These are phyloP conservation scores for Ceyx margarethae DNA, from an alignment of 2,113 vertebrate species.

Conservation along the genomic window DNA sequence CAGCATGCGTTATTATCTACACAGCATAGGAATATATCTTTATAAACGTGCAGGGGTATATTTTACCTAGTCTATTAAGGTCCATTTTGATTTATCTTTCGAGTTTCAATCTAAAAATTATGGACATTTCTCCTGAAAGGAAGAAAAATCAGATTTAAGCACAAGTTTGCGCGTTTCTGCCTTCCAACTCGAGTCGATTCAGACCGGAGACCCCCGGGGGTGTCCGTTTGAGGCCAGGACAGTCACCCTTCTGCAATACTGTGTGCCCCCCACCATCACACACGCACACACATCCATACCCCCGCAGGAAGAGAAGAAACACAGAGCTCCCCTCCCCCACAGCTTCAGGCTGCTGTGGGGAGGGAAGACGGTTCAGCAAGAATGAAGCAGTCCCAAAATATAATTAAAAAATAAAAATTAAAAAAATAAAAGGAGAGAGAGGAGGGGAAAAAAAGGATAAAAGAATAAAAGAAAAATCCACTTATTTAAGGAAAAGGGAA, in stretches of 20 bases:
- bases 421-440: too few relatives aligned
- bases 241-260: not conserved
- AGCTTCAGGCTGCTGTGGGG: not conserved
- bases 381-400: not conserved
- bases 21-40: slow-evolving; percentile 28
- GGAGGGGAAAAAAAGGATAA: too few relatives aligned
- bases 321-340: slow-evolving; percentile 52
- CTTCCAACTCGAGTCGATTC: not conserved
- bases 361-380: slow-evolving; percentile 18
- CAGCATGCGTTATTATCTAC: slow-evolving; percentile 36
- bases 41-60: slow-evolving; percentile 26
- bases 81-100: slow-evolving; percentile 37
- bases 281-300: not conserved
- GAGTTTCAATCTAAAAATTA: slow-evolving; percentile 53
- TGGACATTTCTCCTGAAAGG: slow-evolving; percentile 13
- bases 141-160: slow-evolving; percentile 26
- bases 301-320: not conserved
- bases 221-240: not conserved
- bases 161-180: not conserved
- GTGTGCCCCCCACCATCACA: not conserved
- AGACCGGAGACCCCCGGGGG: not conserved
- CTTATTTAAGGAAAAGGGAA: not conserved
- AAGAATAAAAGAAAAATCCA: not conserved
- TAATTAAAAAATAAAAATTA: not conserved
- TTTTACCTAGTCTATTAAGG: slow-evolving; percentile 54